phyloP scores from a whole-genome alignment of 2,113 vertebrate genomes.

The Isurus oxyrinchus region DNA sequence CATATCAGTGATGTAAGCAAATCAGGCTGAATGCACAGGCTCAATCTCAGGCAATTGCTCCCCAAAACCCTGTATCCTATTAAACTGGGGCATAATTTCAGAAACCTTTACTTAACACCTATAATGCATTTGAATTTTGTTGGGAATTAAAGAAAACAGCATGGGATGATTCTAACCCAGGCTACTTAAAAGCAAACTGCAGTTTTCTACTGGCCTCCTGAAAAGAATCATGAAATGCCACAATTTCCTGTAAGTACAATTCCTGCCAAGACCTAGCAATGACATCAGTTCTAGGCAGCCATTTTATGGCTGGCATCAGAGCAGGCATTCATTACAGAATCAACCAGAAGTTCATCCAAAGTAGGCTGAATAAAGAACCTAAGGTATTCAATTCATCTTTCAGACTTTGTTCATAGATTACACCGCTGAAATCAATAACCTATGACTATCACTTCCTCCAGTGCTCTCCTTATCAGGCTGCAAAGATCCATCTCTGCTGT shows the following conservation, averaged over 20 bases:
- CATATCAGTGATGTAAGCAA: background rate
- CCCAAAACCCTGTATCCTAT: background rate
- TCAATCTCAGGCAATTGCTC: background rate
- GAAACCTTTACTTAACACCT: background rate
- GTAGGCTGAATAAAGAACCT: background rate
- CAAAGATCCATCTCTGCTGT: background rate
- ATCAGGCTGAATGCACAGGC: background rate
- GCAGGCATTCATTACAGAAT: background rate
- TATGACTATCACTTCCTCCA: background rate
- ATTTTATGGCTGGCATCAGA: background rate
- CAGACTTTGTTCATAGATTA: background rate
- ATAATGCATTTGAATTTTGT: background rate
- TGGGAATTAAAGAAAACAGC: background rate
- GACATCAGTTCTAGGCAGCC: background rate
- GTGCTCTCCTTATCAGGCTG: background rate
- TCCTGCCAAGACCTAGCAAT: background rate
- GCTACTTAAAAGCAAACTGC: background rate
- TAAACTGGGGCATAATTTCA: background rate
- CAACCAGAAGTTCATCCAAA: background rate
- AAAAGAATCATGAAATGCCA: background rate
- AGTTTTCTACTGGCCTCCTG: background rate
- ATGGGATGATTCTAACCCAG: background rate
- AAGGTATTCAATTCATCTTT: background rate
- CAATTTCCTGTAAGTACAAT: conserved; percentile 11
- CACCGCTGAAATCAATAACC: background rate